phyloP scores from a whole-genome alignment of 2,113 vertebrate genomes.

The Cheirogaleus medius region DNA sequence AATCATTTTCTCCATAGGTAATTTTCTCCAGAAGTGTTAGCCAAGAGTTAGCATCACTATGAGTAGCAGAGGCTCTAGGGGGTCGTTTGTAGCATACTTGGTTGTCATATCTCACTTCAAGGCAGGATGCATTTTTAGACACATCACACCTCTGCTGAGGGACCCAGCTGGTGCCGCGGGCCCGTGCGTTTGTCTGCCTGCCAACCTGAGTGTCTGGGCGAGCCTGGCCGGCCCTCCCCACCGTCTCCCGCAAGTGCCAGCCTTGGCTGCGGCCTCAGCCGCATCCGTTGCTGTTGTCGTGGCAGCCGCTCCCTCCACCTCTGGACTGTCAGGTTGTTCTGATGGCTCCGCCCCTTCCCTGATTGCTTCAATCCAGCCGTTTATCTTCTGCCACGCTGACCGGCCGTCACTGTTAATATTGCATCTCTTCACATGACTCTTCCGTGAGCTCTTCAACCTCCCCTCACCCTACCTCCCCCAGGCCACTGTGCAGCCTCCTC shows the following conservation, averaged over 20 bases:
- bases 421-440: not conserved
- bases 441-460: not conserved
- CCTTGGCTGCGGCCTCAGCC: not conserved
- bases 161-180: rapidly evolving
- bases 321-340: not conserved
- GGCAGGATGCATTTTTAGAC: not conserved
- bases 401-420: rapidly evolving
- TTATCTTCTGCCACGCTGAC: not conserved
- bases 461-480: not conserved
- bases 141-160: not conserved
- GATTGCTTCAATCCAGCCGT: conserved; percentile 12
- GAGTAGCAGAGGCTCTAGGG: not conserved
- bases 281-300: not conserved
- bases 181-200: not conserved
- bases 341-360: not conserved
- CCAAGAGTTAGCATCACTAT: not conserved
- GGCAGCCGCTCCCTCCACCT: not conserved
- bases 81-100: not conserved
- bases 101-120: not conserved
- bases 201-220: not conserved
- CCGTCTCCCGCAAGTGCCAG: not conserved
- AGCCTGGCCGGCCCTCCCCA: not conserved
- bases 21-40: conserved; percentile 42
- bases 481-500: not conserved
- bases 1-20: conserved; percentile 64